phyloP scores from a whole-genome alignment of 2,797 vertebrate species.

The Anisognathus igniventris region DNA sequence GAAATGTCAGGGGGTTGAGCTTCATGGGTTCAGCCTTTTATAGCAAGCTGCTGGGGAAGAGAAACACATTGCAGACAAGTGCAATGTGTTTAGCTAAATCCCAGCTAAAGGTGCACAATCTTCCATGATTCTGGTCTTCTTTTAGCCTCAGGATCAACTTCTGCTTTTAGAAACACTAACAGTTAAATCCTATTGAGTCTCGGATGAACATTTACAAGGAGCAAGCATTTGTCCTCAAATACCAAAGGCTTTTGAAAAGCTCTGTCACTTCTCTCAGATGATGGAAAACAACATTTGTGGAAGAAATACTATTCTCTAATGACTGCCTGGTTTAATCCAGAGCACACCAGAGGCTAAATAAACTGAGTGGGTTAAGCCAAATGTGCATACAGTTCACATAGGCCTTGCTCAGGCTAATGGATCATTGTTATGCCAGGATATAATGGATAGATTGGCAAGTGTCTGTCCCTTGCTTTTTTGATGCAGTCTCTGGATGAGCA shows the following conservation, averaged over 20 bases:
- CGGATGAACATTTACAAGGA: not conserved
- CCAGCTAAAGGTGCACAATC: not conserved
- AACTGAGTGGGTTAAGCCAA: slow-evolving; percentile 59
- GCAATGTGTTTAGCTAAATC: not conserved
- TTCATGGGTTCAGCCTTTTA: not conserved
- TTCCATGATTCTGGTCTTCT: not conserved
- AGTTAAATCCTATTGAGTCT: not conserved
- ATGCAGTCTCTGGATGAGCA: slow-evolving; percentile 34
- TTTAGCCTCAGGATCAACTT: slow-evolving; percentile 5
- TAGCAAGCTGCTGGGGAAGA: not conserved
- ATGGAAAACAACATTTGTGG: slow-evolving; percentile 35
- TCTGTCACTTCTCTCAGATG: slow-evolving; percentile 24
- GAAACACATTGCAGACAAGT: not conserved
- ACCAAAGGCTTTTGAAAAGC: slow-evolving; percentile 41
- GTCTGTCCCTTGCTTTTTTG: slow-evolving; percentile 43
- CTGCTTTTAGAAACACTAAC: slow-evolving; percentile 1
- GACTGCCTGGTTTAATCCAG: slow-evolving; percentile 53
- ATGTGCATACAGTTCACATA: slow-evolving; percentile 58
- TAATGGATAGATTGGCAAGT: slow-evolving; percentile 67
- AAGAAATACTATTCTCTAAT: slow-evolving; percentile 55
- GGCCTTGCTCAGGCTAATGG: slow-evolving; percentile 64
- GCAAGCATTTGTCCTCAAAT: slow-evolving; percentile 3
- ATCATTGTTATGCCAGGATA: slow-evolving; percentile 58
- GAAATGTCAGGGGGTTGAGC: not conserved
- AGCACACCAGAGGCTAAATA: slow-evolving; percentile 64